phyloP scores from a whole-genome alignment of 2,888 invertebrate species.

The Endomychus coccineus region DNA sequence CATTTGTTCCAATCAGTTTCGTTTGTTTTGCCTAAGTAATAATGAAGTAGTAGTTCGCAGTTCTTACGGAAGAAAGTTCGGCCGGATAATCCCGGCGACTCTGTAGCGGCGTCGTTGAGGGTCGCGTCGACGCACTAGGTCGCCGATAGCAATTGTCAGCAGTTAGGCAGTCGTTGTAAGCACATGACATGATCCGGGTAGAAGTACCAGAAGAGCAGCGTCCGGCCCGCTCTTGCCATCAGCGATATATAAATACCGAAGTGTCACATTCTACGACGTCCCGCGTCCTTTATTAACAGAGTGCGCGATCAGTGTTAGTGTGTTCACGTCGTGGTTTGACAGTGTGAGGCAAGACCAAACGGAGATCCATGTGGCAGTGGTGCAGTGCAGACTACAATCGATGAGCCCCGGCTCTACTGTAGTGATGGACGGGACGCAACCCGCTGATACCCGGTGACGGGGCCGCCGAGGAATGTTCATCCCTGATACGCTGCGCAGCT shows the following conservation, averaged over 20 bases:
- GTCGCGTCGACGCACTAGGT: constrained; percentile 13
- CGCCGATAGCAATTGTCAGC: constrained; percentile 5
- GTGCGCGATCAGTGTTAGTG: constrained; percentile 11
- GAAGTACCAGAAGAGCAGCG: constrained; percentile 7
- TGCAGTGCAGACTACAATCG: constrained; percentile 13
- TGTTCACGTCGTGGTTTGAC: too few species aligned
- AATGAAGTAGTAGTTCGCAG: too few species aligned
- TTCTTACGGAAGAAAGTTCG: too few species aligned
- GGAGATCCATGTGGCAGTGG: constrained; percentile 13
- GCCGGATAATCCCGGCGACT: too few species aligned
- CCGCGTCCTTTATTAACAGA: constrained; percentile 32
- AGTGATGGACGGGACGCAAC: constrained; percentile 34
- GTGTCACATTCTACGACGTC: constrained; percentile 21
- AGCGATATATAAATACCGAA: constrained; percentile 18
- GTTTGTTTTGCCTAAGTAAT: too few species aligned
- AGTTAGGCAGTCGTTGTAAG: constrained; percentile 15
- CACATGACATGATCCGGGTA: constrained; percentile 17
- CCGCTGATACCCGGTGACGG: constrained; percentile 42
- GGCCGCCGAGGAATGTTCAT: constrained; percentile 72
- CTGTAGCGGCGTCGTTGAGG: constrained; percentile 12
- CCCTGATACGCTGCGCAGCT: constrained; percentile 88
- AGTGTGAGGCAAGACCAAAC: too few species aligned
- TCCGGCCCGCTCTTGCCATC: constrained; percentile 9
- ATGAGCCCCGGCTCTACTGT: constrained; percentile 18
- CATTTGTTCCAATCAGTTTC: too few species aligned